These are phyloP conservation scores for Aphelenchoides bicaudatus DNA, from an alignment of 2,888 invertebrate genomes.

Conservation along the genomic window DNA sequence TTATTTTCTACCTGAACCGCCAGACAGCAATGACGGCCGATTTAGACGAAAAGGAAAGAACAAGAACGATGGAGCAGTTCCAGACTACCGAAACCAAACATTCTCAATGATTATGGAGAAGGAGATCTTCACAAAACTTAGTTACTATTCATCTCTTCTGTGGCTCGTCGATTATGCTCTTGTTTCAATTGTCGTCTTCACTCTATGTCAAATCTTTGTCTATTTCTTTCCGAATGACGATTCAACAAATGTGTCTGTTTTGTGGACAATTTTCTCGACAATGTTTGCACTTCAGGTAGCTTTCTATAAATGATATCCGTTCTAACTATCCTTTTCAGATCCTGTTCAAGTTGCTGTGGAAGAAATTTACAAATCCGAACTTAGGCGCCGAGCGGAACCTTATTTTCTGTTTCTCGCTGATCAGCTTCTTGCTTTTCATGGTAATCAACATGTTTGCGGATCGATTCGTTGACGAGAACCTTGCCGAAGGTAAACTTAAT, in stretches of 20 bases:
- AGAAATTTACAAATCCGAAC: conserved; percentile 9
- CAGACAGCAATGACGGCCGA: conserved; percentile 2
- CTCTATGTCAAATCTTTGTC: conserved; percentile 4
- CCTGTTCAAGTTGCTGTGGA: conserved; percentile 15
- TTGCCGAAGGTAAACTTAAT: not conserved
- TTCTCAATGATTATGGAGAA: conserved; percentile 6
- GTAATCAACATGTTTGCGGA: conserved; percentile 18
- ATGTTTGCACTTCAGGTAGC: conserved; percentile 17
- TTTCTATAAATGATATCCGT: too few relatives aligned
- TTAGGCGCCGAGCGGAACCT: conserved; percentile 19
- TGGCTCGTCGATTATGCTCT: conserved; percentile 18
- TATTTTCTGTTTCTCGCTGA: conserved; percentile 19
- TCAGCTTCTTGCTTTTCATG: conserved; percentile 20
- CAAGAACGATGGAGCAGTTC: not conserved
- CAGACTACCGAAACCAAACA: not conserved
- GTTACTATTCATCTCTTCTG: conserved; percentile 8
- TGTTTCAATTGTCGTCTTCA: conserved; percentile 9
- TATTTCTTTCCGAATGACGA: not conserved
- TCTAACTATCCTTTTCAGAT: conserved; percentile 1
- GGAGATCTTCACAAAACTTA: not conserved
- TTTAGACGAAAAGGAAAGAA: not conserved
- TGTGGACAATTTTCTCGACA: conserved; percentile 13
- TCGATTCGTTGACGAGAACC: conserved; percentile 6
- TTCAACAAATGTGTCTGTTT: conserved; percentile 14
- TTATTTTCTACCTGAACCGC: conserved; percentile 14